These are phyloP conservation scores for Drosophila lacteicornis DNA, from an alignment of 1,140 invertebrate genomes.

Conservation along the genomic window DNA sequence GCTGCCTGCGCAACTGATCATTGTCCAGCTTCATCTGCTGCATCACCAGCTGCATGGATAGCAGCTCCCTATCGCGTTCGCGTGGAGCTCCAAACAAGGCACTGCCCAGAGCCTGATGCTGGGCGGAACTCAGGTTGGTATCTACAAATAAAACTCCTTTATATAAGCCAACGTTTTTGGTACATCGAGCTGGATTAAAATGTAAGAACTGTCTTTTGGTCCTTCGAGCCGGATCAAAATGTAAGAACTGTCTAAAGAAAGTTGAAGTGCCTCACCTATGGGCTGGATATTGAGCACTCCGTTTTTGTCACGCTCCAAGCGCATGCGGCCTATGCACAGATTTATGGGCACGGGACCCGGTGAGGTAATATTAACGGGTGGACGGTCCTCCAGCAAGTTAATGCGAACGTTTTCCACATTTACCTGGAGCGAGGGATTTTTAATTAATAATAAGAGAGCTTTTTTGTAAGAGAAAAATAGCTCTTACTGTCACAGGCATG, in stretches of 20 bases:
- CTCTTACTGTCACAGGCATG: slow-evolving; percentile 90
- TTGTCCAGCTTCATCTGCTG: slow-evolving; percentile 88
- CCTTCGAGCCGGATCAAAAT: too few relatives aligned
- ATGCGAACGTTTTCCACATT: slow-evolving; percentile 89
- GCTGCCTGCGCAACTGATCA: slow-evolving; percentile 87
- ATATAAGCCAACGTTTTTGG: too few relatives aligned
- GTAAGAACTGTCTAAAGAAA: background rate
- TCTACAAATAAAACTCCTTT: slow-evolving; percentile 29
- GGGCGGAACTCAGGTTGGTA: slow-evolving; percentile 55
- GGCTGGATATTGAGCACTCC: slow-evolving; percentile 92
- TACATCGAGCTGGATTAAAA: too few relatives aligned
- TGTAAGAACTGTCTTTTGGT: too few relatives aligned
- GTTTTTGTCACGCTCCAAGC: slow-evolving; percentile 88
- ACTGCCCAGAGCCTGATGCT: slow-evolving; percentile 48
- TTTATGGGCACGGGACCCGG: slow-evolving; percentile 92
- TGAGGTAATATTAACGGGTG: slow-evolving; percentile 92
- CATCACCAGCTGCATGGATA: slow-evolving; percentile 85
- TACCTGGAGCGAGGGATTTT: slow-evolving; percentile 85
- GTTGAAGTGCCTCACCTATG: slow-evolving; percentile 41
- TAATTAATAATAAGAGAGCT: slow-evolving; percentile 39
- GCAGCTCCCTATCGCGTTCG: slow-evolving; percentile 85
- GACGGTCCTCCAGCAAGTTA: slow-evolving; percentile 92
- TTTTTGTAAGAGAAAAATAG: too few relatives aligned
- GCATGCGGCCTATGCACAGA: slow-evolving; percentile 89
- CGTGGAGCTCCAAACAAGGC: slow-evolving; percentile 64